Evolutionary conservation across 2,113 vertebrate genomes (phyloP).

Genomic region (Aegithalos caudatus): DNA sequence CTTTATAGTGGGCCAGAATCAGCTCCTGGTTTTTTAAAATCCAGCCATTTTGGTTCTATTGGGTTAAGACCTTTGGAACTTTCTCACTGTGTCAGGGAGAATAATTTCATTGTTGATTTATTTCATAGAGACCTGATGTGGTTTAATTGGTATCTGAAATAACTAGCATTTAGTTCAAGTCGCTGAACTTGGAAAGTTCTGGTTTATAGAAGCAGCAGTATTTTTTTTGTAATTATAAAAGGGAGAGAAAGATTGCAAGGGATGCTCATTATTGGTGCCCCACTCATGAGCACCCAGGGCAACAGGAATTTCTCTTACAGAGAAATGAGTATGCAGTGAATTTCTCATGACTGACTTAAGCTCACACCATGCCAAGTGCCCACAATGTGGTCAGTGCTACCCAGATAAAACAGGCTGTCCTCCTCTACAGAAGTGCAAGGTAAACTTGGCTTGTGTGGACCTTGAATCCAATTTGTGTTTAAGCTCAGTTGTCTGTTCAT

Average conservation of each 20-base stretch:
- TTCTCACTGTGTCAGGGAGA: background rate
- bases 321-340: background rate
- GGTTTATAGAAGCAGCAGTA: background rate
- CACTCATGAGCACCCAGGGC: background rate
- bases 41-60: background rate
- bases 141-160: background rate
- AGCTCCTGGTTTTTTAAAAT: background rate
- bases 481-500: background rate
- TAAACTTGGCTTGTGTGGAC: background rate
- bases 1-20: background rate
- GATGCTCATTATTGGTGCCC: background rate
- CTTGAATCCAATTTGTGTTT: background rate
- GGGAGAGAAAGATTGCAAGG: background rate
- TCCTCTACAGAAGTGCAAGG: background rate
- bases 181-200: background rate
- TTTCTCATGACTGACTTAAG: background rate
- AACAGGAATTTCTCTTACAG: background rate
- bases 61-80: background rate
- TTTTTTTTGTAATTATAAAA: background rate
- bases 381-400: background rate
- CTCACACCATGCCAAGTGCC: background rate
- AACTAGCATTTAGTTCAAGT: background rate
- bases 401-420: background rate
- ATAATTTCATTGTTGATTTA: background rate
- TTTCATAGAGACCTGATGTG: background rate